phyloP scores from a whole-genome alignment of 1,140 invertebrate genomes.

The Cheumatopsyche charites region DNA sequence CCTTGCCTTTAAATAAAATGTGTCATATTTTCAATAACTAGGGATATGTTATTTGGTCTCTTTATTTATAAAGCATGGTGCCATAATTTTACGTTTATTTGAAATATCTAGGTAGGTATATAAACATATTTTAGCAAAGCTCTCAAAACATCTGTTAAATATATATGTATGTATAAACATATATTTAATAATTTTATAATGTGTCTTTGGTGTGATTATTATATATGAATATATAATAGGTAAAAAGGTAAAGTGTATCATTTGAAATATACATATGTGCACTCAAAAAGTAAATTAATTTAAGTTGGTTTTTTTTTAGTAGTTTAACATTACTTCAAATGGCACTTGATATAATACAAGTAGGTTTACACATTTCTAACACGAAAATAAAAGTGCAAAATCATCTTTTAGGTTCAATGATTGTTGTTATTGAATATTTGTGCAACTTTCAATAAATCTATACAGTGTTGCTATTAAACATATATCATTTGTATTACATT shows the following conservation, averaged over 20 bases:
- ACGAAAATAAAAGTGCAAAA: neutral
- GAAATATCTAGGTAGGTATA: neutral
- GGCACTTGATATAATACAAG: slow-evolving; percentile 5
- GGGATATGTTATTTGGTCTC: slow-evolving; percentile 24
- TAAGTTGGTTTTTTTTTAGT: too few relatives aligned
- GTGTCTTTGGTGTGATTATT: neutral
- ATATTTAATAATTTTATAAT: neutral
- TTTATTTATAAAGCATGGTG: too few relatives aligned
- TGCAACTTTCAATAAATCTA: slow-evolving; percentile 17
- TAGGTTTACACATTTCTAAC: too few relatives aligned
- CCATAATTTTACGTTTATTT: neutral
- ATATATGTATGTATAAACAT: slow-evolving; percentile 1
- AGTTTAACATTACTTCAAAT: too few relatives aligned
- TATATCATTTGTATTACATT: slow-evolving; percentile 21
- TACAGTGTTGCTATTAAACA: slow-evolving; percentile 29
- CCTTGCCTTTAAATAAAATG: slow-evolving; percentile 8
- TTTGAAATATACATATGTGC: too few relatives aligned
- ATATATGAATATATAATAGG: neutral
- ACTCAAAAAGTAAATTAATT: too few relatives aligned
- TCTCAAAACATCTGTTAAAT: neutral
- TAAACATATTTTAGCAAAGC: slow-evolving; percentile 4
- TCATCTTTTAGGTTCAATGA: slow-evolving; percentile 7
- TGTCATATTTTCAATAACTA: slow-evolving; percentile 3
- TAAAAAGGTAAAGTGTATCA: slow-evolving; percentile 14
- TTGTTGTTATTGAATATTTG: slow-evolving; percentile 7